phyloP scores from a whole-genome alignment of 2,888 invertebrate species.

The Drosophila algonquin region DNA sequence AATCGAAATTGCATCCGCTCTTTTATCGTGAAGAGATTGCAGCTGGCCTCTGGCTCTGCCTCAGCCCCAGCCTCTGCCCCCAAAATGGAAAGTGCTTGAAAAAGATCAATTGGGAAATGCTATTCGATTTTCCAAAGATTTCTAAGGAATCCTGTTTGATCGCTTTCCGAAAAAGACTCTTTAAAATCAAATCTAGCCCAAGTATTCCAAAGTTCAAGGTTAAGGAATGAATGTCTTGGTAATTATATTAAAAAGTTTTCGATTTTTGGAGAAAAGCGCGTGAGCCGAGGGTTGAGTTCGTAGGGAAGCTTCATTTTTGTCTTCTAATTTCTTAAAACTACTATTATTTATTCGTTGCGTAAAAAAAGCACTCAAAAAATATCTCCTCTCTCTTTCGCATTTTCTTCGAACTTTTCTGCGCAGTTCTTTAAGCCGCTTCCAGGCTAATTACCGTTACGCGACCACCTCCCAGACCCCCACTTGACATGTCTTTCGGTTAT shows the following conservation, averaged over 20 bases:
- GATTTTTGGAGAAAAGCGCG: too few species aligned
- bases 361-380: too few species aligned
- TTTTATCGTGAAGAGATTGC: conserved; percentile 20
- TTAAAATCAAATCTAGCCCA: too few species aligned
- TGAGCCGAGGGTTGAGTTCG: too few species aligned
- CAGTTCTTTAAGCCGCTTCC: conserved; percentile 30
- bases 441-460: conserved; percentile 65
- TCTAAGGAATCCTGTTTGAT: too few species aligned
- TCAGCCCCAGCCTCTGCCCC: background rate
- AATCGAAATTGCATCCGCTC: conserved; percentile 45
- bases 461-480: conserved; percentile 12
- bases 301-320: too few species aligned
- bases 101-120: background rate
- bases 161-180: too few species aligned
- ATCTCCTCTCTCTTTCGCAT: background rate
- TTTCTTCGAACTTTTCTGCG: conserved; percentile 2
- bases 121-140: too few species aligned
- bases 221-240: too few species aligned
- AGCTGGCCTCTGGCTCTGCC: conserved; percentile 20
- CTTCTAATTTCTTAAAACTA: too few species aligned
- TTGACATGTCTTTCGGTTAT: background rate
- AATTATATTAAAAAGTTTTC: too few species aligned
- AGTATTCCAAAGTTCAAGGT: too few species aligned
- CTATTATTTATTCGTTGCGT: background rate
- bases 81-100: background rate